Conservation (phyloP, 1,140 invertebrate genomes). For the Tetramorium simillimum region DNA sequence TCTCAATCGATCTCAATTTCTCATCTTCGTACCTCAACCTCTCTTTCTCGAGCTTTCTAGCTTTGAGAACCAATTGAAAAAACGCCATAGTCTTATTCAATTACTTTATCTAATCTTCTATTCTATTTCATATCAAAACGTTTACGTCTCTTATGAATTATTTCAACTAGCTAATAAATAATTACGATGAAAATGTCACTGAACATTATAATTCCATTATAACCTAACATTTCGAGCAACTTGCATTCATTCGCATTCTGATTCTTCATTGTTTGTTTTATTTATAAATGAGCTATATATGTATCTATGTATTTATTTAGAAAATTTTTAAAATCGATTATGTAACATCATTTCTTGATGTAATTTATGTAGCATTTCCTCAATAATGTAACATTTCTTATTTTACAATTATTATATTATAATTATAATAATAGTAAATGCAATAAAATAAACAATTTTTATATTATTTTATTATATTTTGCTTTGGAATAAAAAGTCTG, state of each 20-base stretch:
- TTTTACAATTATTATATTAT: background rate
- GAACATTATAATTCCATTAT: background rate
- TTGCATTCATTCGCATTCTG: background rate
- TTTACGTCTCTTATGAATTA: background rate
- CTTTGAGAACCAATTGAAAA: conserved; percentile 83
- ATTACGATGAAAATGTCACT: conserved; percentile 28
- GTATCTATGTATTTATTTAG: background rate
- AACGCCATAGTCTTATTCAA: conserved; percentile 77
- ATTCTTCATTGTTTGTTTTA: conserved; percentile 10
- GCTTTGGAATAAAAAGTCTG: background rate
- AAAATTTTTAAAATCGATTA: background rate
- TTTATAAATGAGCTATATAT: background rate
- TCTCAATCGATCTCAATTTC: conserved; percentile 84
- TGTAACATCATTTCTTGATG: too few relatives aligned
- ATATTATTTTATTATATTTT: background rate
- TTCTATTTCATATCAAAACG: background rate
- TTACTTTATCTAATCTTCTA: background rate
- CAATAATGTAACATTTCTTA: background rate
- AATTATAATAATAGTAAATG: background rate
- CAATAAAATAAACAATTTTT: background rate
- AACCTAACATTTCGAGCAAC: conserved; percentile 37
- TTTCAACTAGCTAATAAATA: conserved; percentile 4
- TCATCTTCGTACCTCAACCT: conserved; percentile 84
- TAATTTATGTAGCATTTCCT: background rate
- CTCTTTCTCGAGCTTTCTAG: conserved; percentile 82